A percentile compares a stretch with the other conserved stretches of the same genome.
phyloP scores from a whole-genome alignment of 2,888 invertebrate genomes.

The Cephus pulcher region DNA sequence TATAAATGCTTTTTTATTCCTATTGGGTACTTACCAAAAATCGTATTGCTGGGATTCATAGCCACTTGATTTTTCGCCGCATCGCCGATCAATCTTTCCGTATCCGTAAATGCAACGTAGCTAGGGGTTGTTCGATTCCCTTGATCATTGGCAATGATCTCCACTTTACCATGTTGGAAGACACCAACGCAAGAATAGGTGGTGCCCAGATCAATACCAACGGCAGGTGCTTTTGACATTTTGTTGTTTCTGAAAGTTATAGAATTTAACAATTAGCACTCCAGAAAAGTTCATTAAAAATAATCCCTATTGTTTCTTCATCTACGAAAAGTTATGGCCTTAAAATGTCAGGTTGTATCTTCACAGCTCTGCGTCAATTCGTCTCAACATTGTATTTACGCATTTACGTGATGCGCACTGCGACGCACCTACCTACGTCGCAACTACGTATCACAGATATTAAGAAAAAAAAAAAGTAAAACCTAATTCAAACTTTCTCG shows the following conservation, averaged over 20 bases:
- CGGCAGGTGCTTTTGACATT: conserved; percentile 69
- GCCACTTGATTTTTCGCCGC: conserved; percentile 88
- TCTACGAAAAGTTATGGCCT: conserved; percentile 8
- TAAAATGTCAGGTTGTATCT: neutral
- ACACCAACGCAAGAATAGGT: conserved; percentile 90
- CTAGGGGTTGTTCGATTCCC: conserved; percentile 90
- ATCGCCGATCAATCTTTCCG: conserved; percentile 86
- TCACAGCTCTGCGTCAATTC: neutral
- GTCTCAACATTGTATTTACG: neutral
- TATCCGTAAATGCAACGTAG: conserved; percentile 89
- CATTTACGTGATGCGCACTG: neutral
- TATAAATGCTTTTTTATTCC: conserved; percentile 15
- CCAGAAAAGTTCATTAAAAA: neutral
- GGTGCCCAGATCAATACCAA: conserved; percentile 88
- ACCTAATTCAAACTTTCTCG: neutral
- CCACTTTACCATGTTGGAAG: conserved; percentile 85
- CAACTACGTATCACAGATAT: neutral
- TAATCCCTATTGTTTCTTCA: neutral
- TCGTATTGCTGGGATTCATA: conserved; percentile 89
- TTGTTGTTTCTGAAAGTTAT: neutral
- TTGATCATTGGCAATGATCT: conserved; percentile 90
- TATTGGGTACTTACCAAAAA: conserved; percentile 74
- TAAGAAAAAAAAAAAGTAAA: neutral
- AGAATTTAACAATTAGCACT: neutral
- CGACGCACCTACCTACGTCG: neutral